A percentile compares a stretch with the other conserved stretches of the same genome.
Evolutionary conservation across 2,888 invertebrate genomes (phyloP).

Genomic region (Mesoligia furuncula): DNA sequence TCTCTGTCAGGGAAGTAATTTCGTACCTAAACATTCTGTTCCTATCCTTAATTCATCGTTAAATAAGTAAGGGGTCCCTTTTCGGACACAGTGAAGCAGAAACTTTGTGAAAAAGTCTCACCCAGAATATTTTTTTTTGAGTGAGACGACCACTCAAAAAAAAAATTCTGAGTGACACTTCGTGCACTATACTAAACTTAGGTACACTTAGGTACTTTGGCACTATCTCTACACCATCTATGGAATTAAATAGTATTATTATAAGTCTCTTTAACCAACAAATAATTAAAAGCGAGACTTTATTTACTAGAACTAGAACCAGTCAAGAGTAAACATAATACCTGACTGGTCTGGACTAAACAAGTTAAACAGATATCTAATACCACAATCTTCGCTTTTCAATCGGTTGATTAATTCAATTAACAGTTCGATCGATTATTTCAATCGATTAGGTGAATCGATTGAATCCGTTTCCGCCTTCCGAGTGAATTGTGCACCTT

Average conservation of each 20-base stretch:
- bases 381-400: constrained; percentile 56
- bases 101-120: not conserved
- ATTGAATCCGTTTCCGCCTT: constrained; percentile 40
- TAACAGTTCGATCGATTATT: constrained; percentile 55
- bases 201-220: no score
- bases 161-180: no score
- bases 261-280: constrained; percentile 6
- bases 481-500: constrained; percentile 24
- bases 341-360: constrained; percentile 29
- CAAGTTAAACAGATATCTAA: constrained; percentile 46
- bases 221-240: not conserved
- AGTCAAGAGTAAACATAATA: constrained; percentile 45
- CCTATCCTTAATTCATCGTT: not conserved
- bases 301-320: constrained; percentile 42
- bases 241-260: constrained; percentile 10
- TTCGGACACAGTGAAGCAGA: not conserved
- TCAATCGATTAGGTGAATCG: constrained; percentile 33
- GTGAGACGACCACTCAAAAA: no score
- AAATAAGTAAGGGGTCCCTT: not conserved
- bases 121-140: not conserved
- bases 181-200: not conserved
- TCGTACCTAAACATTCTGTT: not conserved
- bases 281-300: constrained; percentile 49
- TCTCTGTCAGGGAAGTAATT: not conserved
- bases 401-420: constrained; percentile 62